Evolutionary conservation across 2,888 invertebrate species (phyloP), one percentile per base, ranked within the genome.

Genomic region (Anodontia alba): DNA sequence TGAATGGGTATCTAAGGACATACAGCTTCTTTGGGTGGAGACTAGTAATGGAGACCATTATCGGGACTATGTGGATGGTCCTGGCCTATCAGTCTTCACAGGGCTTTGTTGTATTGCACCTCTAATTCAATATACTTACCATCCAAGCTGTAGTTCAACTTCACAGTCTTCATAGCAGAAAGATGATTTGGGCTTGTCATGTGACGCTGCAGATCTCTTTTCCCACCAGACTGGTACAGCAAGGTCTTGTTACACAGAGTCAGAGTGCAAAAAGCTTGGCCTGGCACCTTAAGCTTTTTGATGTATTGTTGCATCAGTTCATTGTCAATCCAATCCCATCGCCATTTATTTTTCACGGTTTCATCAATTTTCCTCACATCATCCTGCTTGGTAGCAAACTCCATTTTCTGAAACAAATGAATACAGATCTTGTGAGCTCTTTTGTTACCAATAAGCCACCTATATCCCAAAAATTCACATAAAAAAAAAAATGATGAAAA

Each of bases 251-350:
- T 69, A n/a, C 69, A 69, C 43, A 69, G 23, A 1, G 43, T 69
- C 43, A 69, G 23, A 1, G 43, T 69, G 42, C 69, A 69, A 26
- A 43, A 69, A 23, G 69, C 69, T 26, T 69, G 38, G 5, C 69
- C 69, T 23, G 43, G 43, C 43, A 38, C 7, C 38, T 69, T 69
- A 1, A 43, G 31, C 23, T 69, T 69, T 17, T 29, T 42, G 10
- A 69, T 29, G 7, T 42, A 17, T 23, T 38, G 42, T 42, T 51
- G 3, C 51, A 72, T 33, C 49, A 51, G 17, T 3, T 62, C 26
- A 23, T 72, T 46, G 15, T 72, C 72, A 5, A 72, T 7, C 72
- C 72, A 72, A n/a, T 72, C 51, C 72, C 72, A 72, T 23, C 33
- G 72, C 72, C 72, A 72, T 29, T 72, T 72, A 31, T 72, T 72